These are phyloP conservation scores for Rhopalosiphum nymphaeae DNA, from an alignment of 2,888 invertebrate species.

Conservation along the genomic window DNA sequence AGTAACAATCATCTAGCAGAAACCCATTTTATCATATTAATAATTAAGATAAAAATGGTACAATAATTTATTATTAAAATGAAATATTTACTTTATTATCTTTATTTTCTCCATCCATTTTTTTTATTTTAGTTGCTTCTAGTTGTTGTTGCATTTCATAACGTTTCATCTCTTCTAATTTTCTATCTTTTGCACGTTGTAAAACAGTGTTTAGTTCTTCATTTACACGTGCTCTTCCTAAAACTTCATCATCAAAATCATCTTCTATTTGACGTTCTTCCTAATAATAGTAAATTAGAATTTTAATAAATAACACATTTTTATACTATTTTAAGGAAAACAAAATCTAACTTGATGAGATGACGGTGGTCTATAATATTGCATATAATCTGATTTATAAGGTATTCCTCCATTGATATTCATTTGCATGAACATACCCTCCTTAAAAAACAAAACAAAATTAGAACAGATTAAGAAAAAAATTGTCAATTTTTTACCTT, in stretches of 20 bases:
- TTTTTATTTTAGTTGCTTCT: constrained; percentile 79
- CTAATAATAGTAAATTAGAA: constrained; percentile 33
- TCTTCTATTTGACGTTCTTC: constrained; percentile 54
- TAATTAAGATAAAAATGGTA: background rate
- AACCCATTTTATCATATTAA: background rate
- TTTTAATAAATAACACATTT: background rate
- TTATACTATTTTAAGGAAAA: background rate
- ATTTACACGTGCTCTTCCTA: constrained; percentile 23
- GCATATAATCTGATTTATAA: constrained; percentile 45
- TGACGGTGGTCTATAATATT: constrained; percentile 28
- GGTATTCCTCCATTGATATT: constrained; percentile 50
- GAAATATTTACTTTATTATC: constrained; percentile 32
- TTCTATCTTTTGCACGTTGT: constrained; percentile 66
- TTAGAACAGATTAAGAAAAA: background rate
- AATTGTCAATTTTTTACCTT: constrained; percentile 25
- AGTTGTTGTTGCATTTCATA: constrained; percentile 77
- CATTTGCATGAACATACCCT: constrained; percentile 19
- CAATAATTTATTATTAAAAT: background rate
- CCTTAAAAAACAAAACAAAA: constrained; percentile 6
- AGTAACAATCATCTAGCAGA: background rate
- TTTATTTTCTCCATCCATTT: constrained; percentile 70
- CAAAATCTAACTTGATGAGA: constrained; percentile 46
- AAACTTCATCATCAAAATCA: constrained; percentile 61
- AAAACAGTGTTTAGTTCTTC: constrained; percentile 59
- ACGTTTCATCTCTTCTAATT: constrained; percentile 72